phyloP scores from a whole-genome alignment of 2,888 invertebrate genomes.

The Pseudanteris insignis region DNA sequence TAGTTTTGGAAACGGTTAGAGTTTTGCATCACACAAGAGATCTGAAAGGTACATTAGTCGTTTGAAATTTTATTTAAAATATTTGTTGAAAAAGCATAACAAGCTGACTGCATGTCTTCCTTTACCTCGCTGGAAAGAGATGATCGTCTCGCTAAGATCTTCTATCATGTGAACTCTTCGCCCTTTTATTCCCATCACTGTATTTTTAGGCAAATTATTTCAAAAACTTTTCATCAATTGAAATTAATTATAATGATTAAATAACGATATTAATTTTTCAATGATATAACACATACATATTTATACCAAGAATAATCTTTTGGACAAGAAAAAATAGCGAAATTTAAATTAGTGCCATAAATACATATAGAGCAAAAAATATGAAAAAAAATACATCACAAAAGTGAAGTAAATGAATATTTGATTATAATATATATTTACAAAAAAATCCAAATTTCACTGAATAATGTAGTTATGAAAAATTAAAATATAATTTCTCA shows the following conservation, averaged over 20 bases:
- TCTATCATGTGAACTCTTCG: slow-evolving; percentile 98
- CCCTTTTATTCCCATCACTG: slow-evolving; percentile 99
- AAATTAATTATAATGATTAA: background rate
- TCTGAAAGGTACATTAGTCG: too few relatives aligned
- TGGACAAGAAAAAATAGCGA: too few relatives aligned
- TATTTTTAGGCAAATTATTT: slow-evolving; percentile 62
- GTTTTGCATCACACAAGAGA: too few relatives aligned
- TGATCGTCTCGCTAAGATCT: slow-evolving; percentile 97
- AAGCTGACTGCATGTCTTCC: slow-evolving; percentile 57
- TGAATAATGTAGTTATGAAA: background rate
- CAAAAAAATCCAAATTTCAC: background rate
- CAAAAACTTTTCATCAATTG: slow-evolving; percentile 26
- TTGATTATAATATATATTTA: background rate
- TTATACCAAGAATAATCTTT: too few relatives aligned
- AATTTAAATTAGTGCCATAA: too few relatives aligned
- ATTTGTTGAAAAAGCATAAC: slow-evolving; percentile 36
- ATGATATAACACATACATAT: too few relatives aligned
- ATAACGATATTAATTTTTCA: too few relatives aligned
- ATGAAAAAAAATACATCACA: slow-evolving; percentile 1
- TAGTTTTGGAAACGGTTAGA: too few relatives aligned
- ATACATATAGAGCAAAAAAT: too few relatives aligned
- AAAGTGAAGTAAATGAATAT: slow-evolving; percentile 2
- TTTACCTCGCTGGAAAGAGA: slow-evolving; percentile 99
- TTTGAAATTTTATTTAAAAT: too few relatives aligned
- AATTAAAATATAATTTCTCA: slow-evolving; percentile 57